Base-by-base conservation (phyloP, 2,888 invertebrate species). In the Diachrysia chrysitis region DNA sequence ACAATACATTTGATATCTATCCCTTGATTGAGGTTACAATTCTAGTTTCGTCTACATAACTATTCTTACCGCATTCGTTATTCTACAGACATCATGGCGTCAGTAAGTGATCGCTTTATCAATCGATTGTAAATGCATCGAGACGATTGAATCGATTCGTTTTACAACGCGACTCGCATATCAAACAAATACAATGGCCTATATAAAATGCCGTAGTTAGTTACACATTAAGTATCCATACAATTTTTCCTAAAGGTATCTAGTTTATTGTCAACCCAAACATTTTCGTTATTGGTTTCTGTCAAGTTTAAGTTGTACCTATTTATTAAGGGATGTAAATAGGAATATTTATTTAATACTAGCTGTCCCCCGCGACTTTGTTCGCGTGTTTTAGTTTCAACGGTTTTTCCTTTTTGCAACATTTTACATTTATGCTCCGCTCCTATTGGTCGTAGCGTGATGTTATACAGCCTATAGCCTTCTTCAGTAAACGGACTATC, bases 91-190 rank as follows among this genome's bases (percentile, higher is more conserved):
- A 68, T 54, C 51, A 14, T 29, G 78, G 73, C 78, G 78, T 68
- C 78, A 56, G 55, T 14, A 19, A 10, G 14, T 37, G 63, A 77
- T 63, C 58, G 60, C 61, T 23, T 56, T 61, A n/a, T 56, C 53
- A 68, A 72, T 77, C 67, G 63, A 74, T 77, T 77, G 53, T 61
- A 56, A 58, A 72, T 63, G 73, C 73, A 66, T 66, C 58, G 60
- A 42, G 61, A 48, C 14, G 29, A 63, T 73, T 60, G 60, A 42
- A 64, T 73, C 16, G 73, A 77, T 75, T 77, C 48, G 73, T 19
- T 58, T 14, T 46, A 35, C 48, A 32, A 66, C 57, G 55, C 10
- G 23, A 55, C 16, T 51, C 53, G 58, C 67, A 32, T 67, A 53
- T 12, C 53, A n/a, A 74, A 61, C 54, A 35, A 32, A 42, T 37